Conservation (phyloP, 2,888 invertebrate species). For the Synergus itoensis region DNA sequence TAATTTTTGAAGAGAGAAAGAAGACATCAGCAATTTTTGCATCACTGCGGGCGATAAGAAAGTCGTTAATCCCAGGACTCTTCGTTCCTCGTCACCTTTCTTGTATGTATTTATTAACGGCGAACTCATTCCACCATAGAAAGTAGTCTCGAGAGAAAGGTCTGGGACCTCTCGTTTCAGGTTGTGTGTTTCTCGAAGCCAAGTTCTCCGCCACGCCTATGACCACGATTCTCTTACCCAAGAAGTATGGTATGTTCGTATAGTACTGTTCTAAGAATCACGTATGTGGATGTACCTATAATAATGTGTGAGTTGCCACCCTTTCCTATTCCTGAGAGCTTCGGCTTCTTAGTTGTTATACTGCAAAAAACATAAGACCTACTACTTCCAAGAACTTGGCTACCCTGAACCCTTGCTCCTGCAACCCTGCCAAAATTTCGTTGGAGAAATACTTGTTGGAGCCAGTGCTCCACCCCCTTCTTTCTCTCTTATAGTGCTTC, state of each 20-base stretch:
- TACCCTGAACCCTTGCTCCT: slow-evolving; percentile 42
- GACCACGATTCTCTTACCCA: slow-evolving; percentile 24
- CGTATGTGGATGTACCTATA: slow-evolving; percentile 11
- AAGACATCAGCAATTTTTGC: too few species aligned
- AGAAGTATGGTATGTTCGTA: slow-evolving; percentile 26
- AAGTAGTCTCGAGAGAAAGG: slow-evolving; percentile 31
- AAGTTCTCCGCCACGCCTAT: slow-evolving; percentile 39
- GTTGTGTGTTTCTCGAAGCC: slow-evolving; percentile 33
- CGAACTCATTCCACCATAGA: slow-evolving; percentile 25
- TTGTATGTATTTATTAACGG: slow-evolving; percentile 23
- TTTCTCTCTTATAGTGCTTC: not conserved
- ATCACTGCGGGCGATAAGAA: too few species aligned
- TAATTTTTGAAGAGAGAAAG: too few species aligned
- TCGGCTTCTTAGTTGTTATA: not conserved
- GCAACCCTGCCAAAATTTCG: slow-evolving; percentile 54
- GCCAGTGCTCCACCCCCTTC: slow-evolving; percentile 7
- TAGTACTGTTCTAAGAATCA: slow-evolving; percentile 24
- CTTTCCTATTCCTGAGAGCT: slow-evolving; percentile 34
- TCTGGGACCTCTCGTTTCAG: slow-evolving; percentile 36
- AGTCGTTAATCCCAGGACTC: not conserved
- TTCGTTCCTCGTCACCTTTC: not conserved
- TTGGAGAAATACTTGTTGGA: slow-evolving; percentile 23
- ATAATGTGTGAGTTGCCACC: slow-evolving; percentile 13
- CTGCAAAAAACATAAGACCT: slow-evolving; percentile 44
- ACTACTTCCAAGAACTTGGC: slow-evolving; percentile 55